phyloP scores from a whole-genome alignment of 2,888 invertebrate species.

The Campopleginae sp. region DNA sequence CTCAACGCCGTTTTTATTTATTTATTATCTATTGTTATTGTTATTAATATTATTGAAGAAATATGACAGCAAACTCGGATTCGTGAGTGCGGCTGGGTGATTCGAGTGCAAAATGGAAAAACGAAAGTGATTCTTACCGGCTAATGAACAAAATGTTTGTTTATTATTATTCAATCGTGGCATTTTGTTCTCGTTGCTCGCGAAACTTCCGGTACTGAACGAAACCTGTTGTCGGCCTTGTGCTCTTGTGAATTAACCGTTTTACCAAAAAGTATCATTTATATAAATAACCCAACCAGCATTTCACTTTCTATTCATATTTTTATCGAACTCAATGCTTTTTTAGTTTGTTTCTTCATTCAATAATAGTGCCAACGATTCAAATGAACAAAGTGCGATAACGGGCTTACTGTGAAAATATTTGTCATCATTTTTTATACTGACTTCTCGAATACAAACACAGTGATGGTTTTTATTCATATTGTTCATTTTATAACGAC shows the following conservation, averaged over 20 bases:
- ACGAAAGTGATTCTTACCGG: slow-evolving; percentile 9
- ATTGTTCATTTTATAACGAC: slow-evolving; percentile 8
- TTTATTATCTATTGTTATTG: slow-evolving; percentile 4
- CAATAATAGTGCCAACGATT: slow-evolving; percentile 33
- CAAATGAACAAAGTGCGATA: slow-evolving; percentile 37
- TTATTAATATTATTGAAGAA: slow-evolving; percentile 1
- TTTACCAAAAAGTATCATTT: not conserved
- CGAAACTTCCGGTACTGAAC: not conserved
- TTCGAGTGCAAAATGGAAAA: slow-evolving; percentile 15
- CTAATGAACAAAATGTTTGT: slow-evolving; percentile 18
- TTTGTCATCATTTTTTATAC: slow-evolving; percentile 36
- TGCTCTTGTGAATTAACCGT: not conserved
- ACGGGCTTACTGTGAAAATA: slow-evolving; percentile 43
- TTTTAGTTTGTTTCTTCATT: not conserved
- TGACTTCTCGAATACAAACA: slow-evolving; percentile 28
- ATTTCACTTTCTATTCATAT: not conserved
- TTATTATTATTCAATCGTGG: slow-evolving; percentile 16
- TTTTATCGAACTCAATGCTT: slow-evolving; percentile 8
- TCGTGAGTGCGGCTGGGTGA: slow-evolving; percentile 55
- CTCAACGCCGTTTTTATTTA: slow-evolving; percentile 2
- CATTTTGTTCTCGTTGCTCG: slow-evolving; percentile 10
- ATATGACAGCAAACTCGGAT: slow-evolving; percentile 16
- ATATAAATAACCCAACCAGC: not conserved
- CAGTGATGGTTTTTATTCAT: slow-evolving; percentile 41
- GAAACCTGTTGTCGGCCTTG: slow-evolving; percentile 1